Evolutionary conservation across 2,113 vertebrate genomes (phyloP).

Genomic region (Rhinogobius similis): DNA sequence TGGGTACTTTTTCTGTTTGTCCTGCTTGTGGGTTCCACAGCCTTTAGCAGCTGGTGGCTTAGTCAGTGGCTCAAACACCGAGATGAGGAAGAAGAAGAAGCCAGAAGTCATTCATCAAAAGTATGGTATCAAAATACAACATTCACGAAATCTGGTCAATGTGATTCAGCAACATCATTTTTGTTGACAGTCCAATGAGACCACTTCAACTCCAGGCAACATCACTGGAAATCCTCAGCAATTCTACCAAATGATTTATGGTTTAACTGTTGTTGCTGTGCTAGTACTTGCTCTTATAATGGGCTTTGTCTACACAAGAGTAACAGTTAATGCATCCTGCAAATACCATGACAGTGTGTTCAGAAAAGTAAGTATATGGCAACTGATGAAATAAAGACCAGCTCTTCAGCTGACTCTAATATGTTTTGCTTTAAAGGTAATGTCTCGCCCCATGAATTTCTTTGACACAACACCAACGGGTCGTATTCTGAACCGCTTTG

Average conservation of each 20-base stretch:
- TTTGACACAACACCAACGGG: slow-evolving; percentile 84
- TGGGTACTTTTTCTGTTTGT: slow-evolving; percentile 63
- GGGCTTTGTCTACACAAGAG: slow-evolving; percentile 74
- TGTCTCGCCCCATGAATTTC: slow-evolving; percentile 80
- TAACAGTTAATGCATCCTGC: slow-evolving; percentile 74
- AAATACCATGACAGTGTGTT: slow-evolving; percentile 78
- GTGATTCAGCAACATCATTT: neutral
- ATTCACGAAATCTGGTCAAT: neutral
- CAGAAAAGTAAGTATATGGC: slow-evolving; percentile 63
- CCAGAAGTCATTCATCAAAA: no score
- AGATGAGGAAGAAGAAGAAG: slow-evolving; percentile 75
- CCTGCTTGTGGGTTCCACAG: slow-evolving; percentile 76
- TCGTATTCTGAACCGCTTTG: slow-evolving; percentile 84
- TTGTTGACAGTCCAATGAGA: slow-evolving; percentile 6
- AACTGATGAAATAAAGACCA: no score
- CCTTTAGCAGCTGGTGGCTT: slow-evolving; percentile 85
- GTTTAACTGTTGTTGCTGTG: slow-evolving; percentile 52
- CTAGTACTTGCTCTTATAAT: slow-evolving; percentile 64
- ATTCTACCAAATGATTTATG: slow-evolving; percentile 75
- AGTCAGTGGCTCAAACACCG: slow-evolving; percentile 79
- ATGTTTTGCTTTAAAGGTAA: slow-evolving; percentile 67
- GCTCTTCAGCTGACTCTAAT: neutral
- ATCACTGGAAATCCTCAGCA: slow-evolving; percentile 69
- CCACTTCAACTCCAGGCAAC: neutral
- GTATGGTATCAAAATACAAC: no score